Conservation (phyloP, 2,888 invertebrate species). For the Lepidocyrtinus sp. region DNA sequence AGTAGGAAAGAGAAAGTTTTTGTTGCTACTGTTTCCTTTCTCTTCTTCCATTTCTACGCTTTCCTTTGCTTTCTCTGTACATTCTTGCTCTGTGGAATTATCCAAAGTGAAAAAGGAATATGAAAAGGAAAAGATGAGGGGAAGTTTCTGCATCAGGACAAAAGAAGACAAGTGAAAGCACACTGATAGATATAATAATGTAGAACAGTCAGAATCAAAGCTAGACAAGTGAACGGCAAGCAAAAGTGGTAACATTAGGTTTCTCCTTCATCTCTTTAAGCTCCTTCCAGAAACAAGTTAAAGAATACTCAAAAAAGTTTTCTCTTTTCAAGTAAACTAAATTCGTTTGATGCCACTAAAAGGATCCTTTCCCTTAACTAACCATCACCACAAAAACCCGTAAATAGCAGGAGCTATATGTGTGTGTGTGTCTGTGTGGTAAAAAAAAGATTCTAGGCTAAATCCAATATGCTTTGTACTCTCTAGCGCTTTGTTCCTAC, state of each 20-base stretch:
- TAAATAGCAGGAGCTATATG: neutral
- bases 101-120: constrained; percentile 1
- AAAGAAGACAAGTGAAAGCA: constrained; percentile 49
- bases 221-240: constrained; percentile 44
- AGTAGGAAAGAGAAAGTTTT: constrained; percentile 31
- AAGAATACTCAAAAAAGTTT: constrained; percentile 16
- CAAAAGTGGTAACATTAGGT: constrained; percentile 30
- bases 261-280: constrained; percentile 1
- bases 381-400: constrained; percentile 13
- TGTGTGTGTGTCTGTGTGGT: too few relatives aligned
- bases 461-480: constrained; percentile 10
- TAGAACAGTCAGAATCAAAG: constrained; percentile 49
- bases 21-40: constrained; percentile 39
- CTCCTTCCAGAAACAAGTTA: constrained; percentile 21
- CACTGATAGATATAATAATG: constrained; percentile 47
- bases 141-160: constrained; percentile 38
- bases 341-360: constrained; percentile 13
- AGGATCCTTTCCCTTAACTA: constrained; percentile 10
- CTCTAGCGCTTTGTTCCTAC: constrained; percentile 2
- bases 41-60: constrained; percentile 49
- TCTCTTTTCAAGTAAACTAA: constrained; percentile 5
- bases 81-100: constrained; percentile 2
- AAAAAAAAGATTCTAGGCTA: neutral
- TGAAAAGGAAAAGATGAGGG: constrained; percentile 35
- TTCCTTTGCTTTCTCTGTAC: constrained; percentile 30